Evolutionary conservation across 2,113 vertebrate genomes (phyloP), one percentile per base, ranked within the genome.

Genomic region (Ammodytes dubius): DNA sequence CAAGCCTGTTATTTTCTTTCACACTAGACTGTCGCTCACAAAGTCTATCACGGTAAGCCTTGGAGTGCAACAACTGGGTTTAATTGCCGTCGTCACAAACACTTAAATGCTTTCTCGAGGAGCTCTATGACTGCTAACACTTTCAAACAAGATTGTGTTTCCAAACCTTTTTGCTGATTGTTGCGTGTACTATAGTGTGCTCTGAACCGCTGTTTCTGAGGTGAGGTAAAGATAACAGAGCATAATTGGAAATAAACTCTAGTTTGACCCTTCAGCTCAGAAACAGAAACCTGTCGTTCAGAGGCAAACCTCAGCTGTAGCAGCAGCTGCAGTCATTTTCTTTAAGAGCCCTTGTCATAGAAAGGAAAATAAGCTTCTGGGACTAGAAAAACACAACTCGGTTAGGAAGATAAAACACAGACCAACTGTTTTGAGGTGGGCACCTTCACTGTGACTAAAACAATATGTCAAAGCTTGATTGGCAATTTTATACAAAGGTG

Each of bases 321-420:
- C 76, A 17, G 74, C 66, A 39, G 74, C 42, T 14, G 7, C 42
- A 40, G 39, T 17, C 40, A 52, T 59, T 10, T 35, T 49, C 63
- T 75, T 45, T 39, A 17, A 77, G 73, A 60, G 57, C 52, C 7
- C 57, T 58, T n/a, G 37, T 70, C 68, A 39, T 50, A 56, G 49
- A 17, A 91, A 89, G 67, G 67, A 82, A 90, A 93, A 89, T 77
- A 90, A 88, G 68, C 79, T 53, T 2, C 10, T 7, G 6, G 14
- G 49, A 52, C 53, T 84, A 39, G 12, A 86, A 84, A 75, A 89
- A 82, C 47, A 66, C 4, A 9, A 58, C 12, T 46, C 73, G 67
- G 66, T 64, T 73, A 67, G 15, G 49, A 43, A 5, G 61, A 64
- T 57, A n/a, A 81, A 79, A 68, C 42, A 35, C 40, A n/a, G 58